Percentiles rank a stretch among this genome's conserved stretches.
Evolutionary conservation across 2,888 invertebrate genomes (phyloP).

Genomic region (Ellobium chinense): DNA sequence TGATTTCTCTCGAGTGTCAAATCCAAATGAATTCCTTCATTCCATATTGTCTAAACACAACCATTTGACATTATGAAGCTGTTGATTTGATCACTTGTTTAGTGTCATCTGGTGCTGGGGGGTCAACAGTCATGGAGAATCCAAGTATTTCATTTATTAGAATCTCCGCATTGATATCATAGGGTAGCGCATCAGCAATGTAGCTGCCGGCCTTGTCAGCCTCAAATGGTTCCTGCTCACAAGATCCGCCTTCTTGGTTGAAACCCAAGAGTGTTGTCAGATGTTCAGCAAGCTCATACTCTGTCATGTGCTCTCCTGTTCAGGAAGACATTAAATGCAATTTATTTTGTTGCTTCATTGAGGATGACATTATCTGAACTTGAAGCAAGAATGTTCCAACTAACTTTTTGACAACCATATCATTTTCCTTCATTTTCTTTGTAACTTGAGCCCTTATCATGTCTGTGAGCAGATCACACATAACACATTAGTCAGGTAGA

Average conservation of each 20-base stretch:
- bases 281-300: constrained; percentile 78
- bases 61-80: constrained; percentile 1
- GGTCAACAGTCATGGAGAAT: constrained; percentile 67
- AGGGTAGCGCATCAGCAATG: constrained; percentile 76
- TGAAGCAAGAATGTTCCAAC: constrained; percentile 21
- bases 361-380: no score
- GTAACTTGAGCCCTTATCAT: no score
- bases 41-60: no score
- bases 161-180: constrained; percentile 73
- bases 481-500: no score
- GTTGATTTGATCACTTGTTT: constrained; percentile 43
- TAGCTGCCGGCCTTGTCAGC: constrained; percentile 67
- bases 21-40: no score
- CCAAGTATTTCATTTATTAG: constrained; percentile 76
- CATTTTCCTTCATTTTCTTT: no score
- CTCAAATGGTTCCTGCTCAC: constrained; percentile 74
- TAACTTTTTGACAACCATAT: no score
- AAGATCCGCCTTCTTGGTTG: constrained; percentile 77
- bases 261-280: constrained; percentile 76
- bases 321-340: neutral
- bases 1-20: no score
- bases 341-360: no score
- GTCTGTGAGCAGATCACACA: no score
- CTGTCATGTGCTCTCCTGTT: constrained; percentile 79
- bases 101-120: constrained; percentile 24